These are phyloP conservation scores for Chionomys nivalis DNA, from an alignment of 2,113 vertebrate genomes.

Conservation along the genomic window DNA sequence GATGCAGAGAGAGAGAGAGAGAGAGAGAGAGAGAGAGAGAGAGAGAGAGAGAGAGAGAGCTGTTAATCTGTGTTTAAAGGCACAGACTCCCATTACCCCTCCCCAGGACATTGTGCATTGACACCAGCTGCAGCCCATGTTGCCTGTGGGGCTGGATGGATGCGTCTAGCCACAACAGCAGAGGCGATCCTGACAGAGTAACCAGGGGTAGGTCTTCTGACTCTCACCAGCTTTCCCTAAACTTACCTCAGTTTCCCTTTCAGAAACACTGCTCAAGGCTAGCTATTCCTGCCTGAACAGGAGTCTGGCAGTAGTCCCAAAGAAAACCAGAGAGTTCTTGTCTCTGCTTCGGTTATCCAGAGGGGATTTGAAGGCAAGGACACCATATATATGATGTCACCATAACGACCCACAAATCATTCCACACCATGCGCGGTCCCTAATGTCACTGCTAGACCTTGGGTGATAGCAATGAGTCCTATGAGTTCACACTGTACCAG, in stretches of 20 bases:
- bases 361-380: background rate
- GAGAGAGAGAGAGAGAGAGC: background rate
- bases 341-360: background rate
- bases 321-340: background rate
- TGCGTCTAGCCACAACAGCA: background rate
- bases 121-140: background rate
- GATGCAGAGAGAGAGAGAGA: background rate
- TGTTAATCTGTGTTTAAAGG: slow-evolving; percentile 84
- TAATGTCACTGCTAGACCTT: rapidly evolving
- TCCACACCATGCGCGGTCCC: background rate
- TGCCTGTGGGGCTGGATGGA: background rate
- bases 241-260: slow-evolving; percentile 1
- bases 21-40: too few species aligned
- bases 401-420: background rate
- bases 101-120: background rate
- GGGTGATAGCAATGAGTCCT: rapidly evolving
- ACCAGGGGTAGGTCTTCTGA: background rate
- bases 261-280: background rate
- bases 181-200: background rate
- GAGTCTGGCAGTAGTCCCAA: background rate
- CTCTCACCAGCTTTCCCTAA: background rate
- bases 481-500: background rate
- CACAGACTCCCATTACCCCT: slow-evolving; percentile 55
- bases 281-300: background rate
- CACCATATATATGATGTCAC: background rate